Percentiles rank a stretch among this genome's conserved stretches.
phyloP scores from a whole-genome alignment of 2,888 invertebrate genomes.

The Aleiodes alternator region DNA sequence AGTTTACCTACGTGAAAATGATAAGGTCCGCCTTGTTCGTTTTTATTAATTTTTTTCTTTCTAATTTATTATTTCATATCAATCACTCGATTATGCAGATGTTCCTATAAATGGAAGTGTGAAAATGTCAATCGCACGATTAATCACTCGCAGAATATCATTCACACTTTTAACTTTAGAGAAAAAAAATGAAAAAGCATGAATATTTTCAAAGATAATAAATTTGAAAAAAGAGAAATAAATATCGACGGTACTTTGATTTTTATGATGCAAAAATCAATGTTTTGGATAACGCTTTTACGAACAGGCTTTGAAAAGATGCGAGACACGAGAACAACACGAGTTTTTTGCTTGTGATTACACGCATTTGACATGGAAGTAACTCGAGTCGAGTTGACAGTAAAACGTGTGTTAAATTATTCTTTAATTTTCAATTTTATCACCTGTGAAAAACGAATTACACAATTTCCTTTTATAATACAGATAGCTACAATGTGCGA shows the following conservation, averaged over 20 bases:
- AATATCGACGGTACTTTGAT: neutral
- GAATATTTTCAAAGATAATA: neutral
- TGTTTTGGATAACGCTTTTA: slow-evolving; percentile 35
- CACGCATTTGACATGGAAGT: slow-evolving; percentile 20
- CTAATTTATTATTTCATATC: slow-evolving; percentile 1
- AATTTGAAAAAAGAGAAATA: neutral
- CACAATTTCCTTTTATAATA: slow-evolving; percentile 1
- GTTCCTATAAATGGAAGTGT: slow-evolving; percentile 38
- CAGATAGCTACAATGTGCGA: neutral
- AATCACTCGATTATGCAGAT: slow-evolving; percentile 39
- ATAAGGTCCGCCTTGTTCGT: slow-evolving; percentile 37
- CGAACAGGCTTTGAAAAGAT: slow-evolving; percentile 20
- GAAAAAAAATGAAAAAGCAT: neutral
- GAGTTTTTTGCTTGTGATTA: slow-evolving; percentile 17
- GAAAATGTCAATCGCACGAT: slow-evolving; percentile 19
- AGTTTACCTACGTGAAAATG: slow-evolving; percentile 48
- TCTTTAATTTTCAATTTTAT: slow-evolving; percentile 27
- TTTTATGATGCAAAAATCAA: slow-evolving; percentile 33
- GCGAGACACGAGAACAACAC: slow-evolving; percentile 25
- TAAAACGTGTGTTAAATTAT: slow-evolving; percentile 32
- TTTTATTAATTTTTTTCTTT: slow-evolving; percentile 24
- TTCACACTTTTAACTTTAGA: neutral
- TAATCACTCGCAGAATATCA: slow-evolving; percentile 3
- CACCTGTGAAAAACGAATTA: neutral
- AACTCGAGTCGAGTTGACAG: slow-evolving; percentile 19